Conservation (phyloP, 2,113 vertebrate species). For the Rhinogobius similis region DNA sequence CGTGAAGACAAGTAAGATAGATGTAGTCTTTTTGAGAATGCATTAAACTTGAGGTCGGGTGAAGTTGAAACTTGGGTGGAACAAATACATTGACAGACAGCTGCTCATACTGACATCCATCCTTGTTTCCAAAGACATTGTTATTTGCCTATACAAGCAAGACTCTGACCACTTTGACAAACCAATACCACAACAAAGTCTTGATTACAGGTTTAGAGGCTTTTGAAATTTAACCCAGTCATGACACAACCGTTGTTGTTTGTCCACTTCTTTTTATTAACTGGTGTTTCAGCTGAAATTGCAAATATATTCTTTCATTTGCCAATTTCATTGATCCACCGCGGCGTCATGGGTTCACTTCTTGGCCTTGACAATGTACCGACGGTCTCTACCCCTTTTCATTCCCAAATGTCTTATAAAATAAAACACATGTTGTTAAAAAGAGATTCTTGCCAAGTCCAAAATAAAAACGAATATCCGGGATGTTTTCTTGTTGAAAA, state of each 20-base stretch:
- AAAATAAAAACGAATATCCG: background rate
- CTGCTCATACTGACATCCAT: background rate
- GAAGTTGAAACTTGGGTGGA: background rate
- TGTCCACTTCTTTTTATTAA: background rate
- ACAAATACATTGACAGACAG: background rate
- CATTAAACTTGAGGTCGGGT: background rate
- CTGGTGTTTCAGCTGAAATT: too few species aligned
- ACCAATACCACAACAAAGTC: background rate
- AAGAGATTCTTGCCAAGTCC: too few species aligned
- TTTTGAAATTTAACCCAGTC: conserved; percentile 21
- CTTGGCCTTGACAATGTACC: too few species aligned
- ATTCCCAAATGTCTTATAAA: too few species aligned
- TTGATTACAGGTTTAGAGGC: background rate
- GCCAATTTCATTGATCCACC: too few species aligned
- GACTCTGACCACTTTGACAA: background rate
- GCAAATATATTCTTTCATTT: too few species aligned
- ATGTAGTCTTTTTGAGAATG: background rate
- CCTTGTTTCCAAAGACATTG: background rate
- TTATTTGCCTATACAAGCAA: background rate
- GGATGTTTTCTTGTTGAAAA: conserved; percentile 31
- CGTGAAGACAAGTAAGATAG: background rate
- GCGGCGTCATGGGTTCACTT: too few species aligned
- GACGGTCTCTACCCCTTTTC: too few species aligned
- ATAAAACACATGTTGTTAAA: too few species aligned
- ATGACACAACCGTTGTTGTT: conserved; percentile 16